These are phyloP conservation scores for Oscheius sp. DNA, from an alignment of 2,888 invertebrate genomes.

Conservation along the genomic window DNA sequence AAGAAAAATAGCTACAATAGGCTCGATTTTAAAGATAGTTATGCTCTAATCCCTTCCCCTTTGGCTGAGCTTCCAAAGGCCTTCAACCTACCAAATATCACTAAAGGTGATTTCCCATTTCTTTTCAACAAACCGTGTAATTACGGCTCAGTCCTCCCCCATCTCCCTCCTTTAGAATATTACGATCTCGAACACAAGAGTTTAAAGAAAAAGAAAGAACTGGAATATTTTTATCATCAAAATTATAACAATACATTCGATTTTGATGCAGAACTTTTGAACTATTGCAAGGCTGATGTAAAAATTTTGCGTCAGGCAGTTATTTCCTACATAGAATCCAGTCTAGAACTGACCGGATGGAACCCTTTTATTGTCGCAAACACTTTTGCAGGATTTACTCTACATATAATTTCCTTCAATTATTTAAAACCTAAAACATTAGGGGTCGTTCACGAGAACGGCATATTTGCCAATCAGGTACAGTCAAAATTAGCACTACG, in stretches of 20 bases:
- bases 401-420: not conserved
- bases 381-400: conserved; percentile 1
- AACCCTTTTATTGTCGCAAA: not conserved
- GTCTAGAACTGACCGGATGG: not conserved
- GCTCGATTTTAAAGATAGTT: conserved; percentile 16
- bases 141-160: not conserved
- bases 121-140: conserved; percentile 11
- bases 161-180: not conserved
- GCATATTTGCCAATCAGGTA: not conserved
- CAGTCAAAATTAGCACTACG: conserved; percentile 5
- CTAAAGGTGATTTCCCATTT: conserved; percentile 15
- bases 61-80: conserved; percentile 8
- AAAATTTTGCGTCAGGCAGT: not conserved
- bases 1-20: not conserved
- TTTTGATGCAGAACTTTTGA: not conserved
- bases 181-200: not conserved
- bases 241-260: no score
- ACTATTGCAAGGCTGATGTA: conserved; percentile 13
- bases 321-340: not conserved
- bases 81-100: not conserved
- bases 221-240: not conserved
- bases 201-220: not conserved
- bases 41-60: not conserved
- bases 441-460: conserved; percentile 4
- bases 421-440: conserved; percentile 7